phyloP scores from a whole-genome alignment of 1,140 invertebrate genomes.

The Mamestra configurata region DNA sequence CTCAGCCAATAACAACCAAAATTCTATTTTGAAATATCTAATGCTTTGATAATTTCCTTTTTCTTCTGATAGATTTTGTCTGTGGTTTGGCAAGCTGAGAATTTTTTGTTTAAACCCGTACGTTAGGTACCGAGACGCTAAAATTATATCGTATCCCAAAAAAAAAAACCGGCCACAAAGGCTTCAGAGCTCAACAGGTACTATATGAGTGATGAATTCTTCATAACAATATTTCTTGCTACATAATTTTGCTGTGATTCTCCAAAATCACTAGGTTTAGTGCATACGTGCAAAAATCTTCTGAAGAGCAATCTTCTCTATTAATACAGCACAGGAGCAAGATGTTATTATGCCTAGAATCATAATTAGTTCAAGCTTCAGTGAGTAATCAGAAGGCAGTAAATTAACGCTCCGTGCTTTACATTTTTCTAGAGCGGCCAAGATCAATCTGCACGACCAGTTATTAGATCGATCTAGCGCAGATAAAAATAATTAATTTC shows the following conservation, averaged over 20 bases:
- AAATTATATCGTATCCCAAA: not conserved
- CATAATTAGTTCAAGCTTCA: slow-evolving; percentile 53
- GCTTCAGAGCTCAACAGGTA: slow-evolving; percentile 12
- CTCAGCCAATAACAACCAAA: not conserved
- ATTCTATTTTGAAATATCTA: not conserved
- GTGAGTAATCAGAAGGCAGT: slow-evolving; percentile 48
- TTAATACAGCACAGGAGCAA: slow-evolving; percentile 16
- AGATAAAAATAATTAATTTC: slow-evolving; percentile 46
- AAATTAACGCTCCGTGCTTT: slow-evolving; percentile 47
- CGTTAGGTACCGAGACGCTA: not conserved
- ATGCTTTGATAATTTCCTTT: not conserved
- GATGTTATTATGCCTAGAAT: slow-evolving; percentile 37
- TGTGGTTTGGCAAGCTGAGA: not conserved
- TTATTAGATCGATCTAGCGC: slow-evolving; percentile 1
- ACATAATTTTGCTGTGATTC: too few relatives aligned
- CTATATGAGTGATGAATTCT: too few relatives aligned
- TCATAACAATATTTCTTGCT: too few relatives aligned
- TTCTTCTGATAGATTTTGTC: not conserved
- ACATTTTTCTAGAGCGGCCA: slow-evolving; percentile 12
- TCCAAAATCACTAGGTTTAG: not conserved
- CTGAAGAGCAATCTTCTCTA: not conserved
- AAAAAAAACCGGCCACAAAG: slow-evolving; percentile 38
- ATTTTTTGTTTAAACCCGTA: not conserved
- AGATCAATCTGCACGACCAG: slow-evolving; percentile 37
- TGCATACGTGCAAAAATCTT: slow-evolving; percentile 19